Conservation (phyloP, 2,888 invertebrate species). For the Drosophila seclusa region DNA sequence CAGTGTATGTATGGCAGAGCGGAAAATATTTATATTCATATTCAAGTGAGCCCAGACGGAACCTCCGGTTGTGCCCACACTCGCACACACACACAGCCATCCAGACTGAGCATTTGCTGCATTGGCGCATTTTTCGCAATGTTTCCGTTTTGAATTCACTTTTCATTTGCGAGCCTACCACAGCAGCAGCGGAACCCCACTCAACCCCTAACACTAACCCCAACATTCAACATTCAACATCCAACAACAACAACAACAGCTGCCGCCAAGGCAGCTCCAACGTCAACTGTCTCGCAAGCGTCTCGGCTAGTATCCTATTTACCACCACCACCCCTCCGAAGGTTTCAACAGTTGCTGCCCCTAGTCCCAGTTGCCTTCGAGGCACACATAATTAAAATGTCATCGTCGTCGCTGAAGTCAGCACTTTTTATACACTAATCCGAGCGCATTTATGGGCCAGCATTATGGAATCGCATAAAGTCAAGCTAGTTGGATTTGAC, state of each 20-base stretch:
- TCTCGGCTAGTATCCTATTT: constrained; percentile 62
- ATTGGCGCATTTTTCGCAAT: constrained; percentile 76
- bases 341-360: background rate
- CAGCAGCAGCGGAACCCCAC: constrained; percentile 4
- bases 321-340: background rate
- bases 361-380: constrained; percentile 44
- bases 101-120: constrained; percentile 64
- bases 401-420: constrained; percentile 64
- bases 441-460: constrained; percentile 8
- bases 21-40: constrained; percentile 33
- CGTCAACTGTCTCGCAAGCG: constrained; percentile 68
- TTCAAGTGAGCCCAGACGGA: constrained; percentile 42
- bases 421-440: constrained; percentile 54
- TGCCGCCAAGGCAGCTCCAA: constrained; percentile 9
- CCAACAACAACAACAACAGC: constrained; percentile 4
- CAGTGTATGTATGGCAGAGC: constrained; percentile 42
- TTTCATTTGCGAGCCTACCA: constrained; percentile 57
- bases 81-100: background rate
- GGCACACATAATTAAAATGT: constrained; percentile 80
- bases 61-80: constrained; percentile 14
- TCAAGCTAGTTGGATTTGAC: constrained; percentile 1
- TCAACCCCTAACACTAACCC: constrained; percentile 9
- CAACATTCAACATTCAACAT: background rate
- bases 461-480: constrained; percentile 1
- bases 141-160: constrained; percentile 80